Evolutionary conservation across 2,888 invertebrate species (phyloP).

Genomic region (Torymus aiolomorphi): DNA sequence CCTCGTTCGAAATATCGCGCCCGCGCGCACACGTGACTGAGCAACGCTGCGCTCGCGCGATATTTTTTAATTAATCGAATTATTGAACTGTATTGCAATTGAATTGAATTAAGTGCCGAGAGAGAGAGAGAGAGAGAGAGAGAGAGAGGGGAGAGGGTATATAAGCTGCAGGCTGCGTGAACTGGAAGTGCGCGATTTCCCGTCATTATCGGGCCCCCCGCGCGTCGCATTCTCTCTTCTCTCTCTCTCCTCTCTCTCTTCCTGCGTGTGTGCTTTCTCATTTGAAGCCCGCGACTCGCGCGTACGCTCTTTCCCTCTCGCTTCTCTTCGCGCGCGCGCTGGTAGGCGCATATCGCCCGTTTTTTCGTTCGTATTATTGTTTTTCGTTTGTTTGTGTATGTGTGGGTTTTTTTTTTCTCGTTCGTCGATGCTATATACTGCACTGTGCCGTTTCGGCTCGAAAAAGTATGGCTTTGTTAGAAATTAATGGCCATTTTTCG

Average conservation of each 20-base stretch:
- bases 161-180: slow-evolving; percentile 60
- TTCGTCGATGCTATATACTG: not conserved
- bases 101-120: slow-evolving; percentile 73
- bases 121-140: not conserved
- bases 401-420: not conserved
- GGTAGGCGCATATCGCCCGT: not conserved
- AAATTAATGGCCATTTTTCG: slow-evolving; percentile 37
- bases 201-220: slow-evolving; percentile 65
- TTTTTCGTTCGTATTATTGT: not conserved
- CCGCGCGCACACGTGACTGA: slow-evolving; percentile 51
- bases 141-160: slow-evolving; percentile 12
- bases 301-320: slow-evolving; percentile 12
- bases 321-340: not conserved
- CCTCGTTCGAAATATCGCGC: slow-evolving; percentile 27
- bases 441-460: not conserved
- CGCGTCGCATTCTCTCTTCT: not conserved
- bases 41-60: slow-evolving; percentile 62
- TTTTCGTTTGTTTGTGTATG: not conserved
- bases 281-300: slow-evolving; percentile 40
- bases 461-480: slow-evolving; percentile 13
- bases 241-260: no score
- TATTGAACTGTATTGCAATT: slow-evolving; percentile 75
- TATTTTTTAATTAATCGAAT: slow-evolving; percentile 75
- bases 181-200: slow-evolving; percentile 70
- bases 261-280: slow-evolving; percentile 41